phyloP scores from a whole-genome alignment of 2,113 vertebrate species.

The Zeus faber region DNA sequence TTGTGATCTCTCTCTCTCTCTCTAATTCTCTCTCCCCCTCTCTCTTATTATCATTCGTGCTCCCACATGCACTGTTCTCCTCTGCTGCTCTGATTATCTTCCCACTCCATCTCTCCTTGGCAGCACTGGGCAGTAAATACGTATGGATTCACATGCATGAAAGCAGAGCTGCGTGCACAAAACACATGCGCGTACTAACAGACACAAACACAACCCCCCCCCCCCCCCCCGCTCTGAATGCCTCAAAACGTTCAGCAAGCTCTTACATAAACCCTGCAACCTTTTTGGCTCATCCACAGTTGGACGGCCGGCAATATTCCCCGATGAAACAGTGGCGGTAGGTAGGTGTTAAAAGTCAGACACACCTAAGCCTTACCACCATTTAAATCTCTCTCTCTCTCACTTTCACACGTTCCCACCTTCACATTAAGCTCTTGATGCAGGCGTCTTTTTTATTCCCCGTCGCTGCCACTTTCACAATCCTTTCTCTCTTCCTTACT shows the following conservation, averaged over 20 bases:
- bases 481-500: background rate
- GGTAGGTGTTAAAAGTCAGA: too few species aligned
- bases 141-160: too few species aligned
- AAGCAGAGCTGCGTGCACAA: too few species aligned
- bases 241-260: slow-evolving; percentile 35
- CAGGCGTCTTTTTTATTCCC: slow-evolving; percentile 57
- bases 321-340: slow-evolving; percentile 23
- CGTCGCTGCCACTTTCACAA: slow-evolving; percentile 31
- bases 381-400: slow-evolving; percentile 40
- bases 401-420: slow-evolving; percentile 43
- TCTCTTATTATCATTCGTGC: slow-evolving; percentile 42
- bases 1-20: slow-evolving; percentile 26
- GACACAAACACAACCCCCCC: slow-evolving; percentile 33
- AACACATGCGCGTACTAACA: slow-evolving; percentile 41
- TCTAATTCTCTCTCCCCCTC: slow-evolving; percentile 26
- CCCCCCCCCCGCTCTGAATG: slow-evolving; percentile 22
- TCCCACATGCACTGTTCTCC: slow-evolving; percentile 47
- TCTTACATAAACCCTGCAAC: slow-evolving; percentile 28
- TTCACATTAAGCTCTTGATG: slow-evolving; percentile 51
- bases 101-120: slow-evolving; percentile 43
- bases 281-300: slow-evolving; percentile 18
- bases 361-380: slow-evolving; percentile 28
- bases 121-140: slow-evolving; percentile 63
- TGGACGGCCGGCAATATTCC: slow-evolving; percentile 42
- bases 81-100: slow-evolving; percentile 68